These are phyloP conservation scores for Scaptomyza cyrtandrae DNA, from an alignment of 2,888 invertebrate species.

Conservation along the genomic window DNA sequence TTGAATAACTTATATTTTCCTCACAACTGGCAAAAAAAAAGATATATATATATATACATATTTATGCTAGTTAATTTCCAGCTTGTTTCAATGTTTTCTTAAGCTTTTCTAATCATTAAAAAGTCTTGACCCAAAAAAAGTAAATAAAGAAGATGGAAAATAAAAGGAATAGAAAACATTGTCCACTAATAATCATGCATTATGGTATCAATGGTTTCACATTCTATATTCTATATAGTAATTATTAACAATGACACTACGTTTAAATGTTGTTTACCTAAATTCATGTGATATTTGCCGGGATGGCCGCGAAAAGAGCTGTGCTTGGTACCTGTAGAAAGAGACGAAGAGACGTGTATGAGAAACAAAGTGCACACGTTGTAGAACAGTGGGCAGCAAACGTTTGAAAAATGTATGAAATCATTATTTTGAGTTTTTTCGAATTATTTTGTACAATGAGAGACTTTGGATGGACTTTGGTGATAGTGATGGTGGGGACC, in stretches of 20 bases:
- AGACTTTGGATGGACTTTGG: slow-evolving; percentile 34
- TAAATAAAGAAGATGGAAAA: background rate
- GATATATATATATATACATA: too few species aligned
- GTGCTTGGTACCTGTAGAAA: slow-evolving; percentile 83
- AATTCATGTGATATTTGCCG: slow-evolving; percentile 84
- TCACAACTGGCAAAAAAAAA: too few species aligned
- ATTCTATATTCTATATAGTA: slow-evolving; percentile 37
- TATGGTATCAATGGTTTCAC: slow-evolving; percentile 33
- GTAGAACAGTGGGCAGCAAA: slow-evolving; percentile 21
- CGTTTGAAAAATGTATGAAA: slow-evolving; percentile 5
- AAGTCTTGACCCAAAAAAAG: background rate
- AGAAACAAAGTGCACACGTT: slow-evolving; percentile 22
- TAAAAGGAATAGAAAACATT: background rate
- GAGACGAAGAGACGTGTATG: slow-evolving; percentile 44
- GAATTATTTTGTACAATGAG: slow-evolving; percentile 36
- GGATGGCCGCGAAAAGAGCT: slow-evolving; percentile 83
- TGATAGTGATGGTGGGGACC: slow-evolving; percentile 6
- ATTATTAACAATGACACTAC: slow-evolving; percentile 68
- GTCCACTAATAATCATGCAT: slow-evolving; percentile 43
- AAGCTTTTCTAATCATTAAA: too few species aligned
- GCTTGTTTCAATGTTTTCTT: too few species aligned
- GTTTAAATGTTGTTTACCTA: slow-evolving; percentile 78
- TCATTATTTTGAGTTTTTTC: slow-evolving; percentile 4
- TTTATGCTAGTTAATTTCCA: too few species aligned
- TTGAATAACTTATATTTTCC: background rate